These are phyloP conservation scores for Enteromius afrohamiltoni DNA, from an alignment of 2,797 vertebrate species.

Conservation along the genomic window DNA sequence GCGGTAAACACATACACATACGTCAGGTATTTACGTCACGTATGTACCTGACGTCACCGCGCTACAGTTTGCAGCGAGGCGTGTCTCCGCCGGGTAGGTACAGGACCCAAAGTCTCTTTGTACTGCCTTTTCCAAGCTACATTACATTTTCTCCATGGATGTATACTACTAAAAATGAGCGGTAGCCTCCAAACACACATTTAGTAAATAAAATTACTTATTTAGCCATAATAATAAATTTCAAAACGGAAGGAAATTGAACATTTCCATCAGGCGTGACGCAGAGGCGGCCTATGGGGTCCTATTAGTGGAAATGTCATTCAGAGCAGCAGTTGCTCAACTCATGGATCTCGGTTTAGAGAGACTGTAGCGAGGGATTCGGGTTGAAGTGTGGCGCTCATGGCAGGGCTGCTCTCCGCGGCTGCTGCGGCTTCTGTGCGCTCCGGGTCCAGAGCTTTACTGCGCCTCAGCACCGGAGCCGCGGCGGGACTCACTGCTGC, in stretches of 20 bases:
- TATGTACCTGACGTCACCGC: too few relatives aligned
- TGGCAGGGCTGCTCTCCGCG: conserved; percentile 72
- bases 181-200: fast-evolving
- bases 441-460: conserved; percentile 57
- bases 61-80: too few relatives aligned
- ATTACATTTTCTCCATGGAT: fast-evolving
- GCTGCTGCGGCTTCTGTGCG: conserved; percentile 62
- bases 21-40: too few relatives aligned
- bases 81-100: too few relatives aligned
- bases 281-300: neutral
- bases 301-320: conserved; percentile 23
- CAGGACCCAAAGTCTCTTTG: neutral
- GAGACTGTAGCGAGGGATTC: neutral
- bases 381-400: conserved; percentile 67
- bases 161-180: too few relatives aligned
- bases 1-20: too few relatives aligned
- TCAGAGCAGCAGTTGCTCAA: conserved; percentile 13
- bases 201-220: neutral
- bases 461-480: conserved; percentile 51
- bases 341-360: neutral
- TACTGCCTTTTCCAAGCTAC: neutral
- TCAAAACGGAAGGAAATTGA: neutral
- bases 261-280: neutral
- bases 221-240: fast-evolving
- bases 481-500: conserved; percentile 42